Evolutionary conservation across 1,140 invertebrate species (phyloP), one percentile per base, ranked within the genome.

Genomic region (Drosophila rufa): DNA sequence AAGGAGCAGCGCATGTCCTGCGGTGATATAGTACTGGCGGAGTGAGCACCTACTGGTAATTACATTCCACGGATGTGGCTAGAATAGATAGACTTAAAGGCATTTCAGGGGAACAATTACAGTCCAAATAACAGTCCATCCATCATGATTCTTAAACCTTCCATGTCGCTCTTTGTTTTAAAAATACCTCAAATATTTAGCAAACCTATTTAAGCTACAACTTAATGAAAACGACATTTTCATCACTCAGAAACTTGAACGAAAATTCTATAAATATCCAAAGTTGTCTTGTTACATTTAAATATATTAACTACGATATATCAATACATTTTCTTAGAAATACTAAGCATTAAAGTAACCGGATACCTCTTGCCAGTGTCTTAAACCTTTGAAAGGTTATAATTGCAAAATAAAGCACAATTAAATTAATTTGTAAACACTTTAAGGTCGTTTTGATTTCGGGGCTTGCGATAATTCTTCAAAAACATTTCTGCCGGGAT

Each of bases 1-100:
- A 43, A 80, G 14, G 66, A 65, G n/a, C 19, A 45, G 3, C 27
- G 45, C 11, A 47, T 86, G 58, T 25, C 58, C n/a, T 78, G 71
- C 27, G 83, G 84, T 33, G 80, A 87, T 51, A 19, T n/a, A 17
- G 50, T 87, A 14, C 12, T 50, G 0, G 53, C 68, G 15, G 58
- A 38, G 17, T 86, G 45, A 43, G 9, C 6, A 15, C 1, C 8
- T 17, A 22, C 8, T 38, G 40, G 17, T 27, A 11, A 36, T 51
- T 33, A n/a, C 14, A 36, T n/a, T 30, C 30, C 33, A 33, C 9
- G 60, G n/a, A 25, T 9, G 2, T 17, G 27, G 15, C 3, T 55
- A 11, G 22, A 42, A 14, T n/a, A n/a, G 0, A 14, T 38, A 38
- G 36, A 38, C 12, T 14, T 38, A 5, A 14, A 38, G 9, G 36